Evolutionary conservation across 2,797 vertebrate genomes (phyloP).

Genomic region (Hoplostethus mediterraneus): DNA sequence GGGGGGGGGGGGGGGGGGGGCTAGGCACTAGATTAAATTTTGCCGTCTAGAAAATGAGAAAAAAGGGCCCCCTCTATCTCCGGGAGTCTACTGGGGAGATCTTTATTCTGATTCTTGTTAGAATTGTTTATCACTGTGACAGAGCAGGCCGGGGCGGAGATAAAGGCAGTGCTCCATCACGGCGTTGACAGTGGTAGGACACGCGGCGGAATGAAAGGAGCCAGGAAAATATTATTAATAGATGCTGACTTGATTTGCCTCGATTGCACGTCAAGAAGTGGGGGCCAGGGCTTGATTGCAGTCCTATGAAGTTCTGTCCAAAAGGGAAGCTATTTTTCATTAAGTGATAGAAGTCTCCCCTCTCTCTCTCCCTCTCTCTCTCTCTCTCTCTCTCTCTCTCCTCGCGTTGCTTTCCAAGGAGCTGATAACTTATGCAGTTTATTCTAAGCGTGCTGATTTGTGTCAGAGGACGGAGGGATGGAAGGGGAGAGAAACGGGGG

Average conservation of each 20-base stretch:
- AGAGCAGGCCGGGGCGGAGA: conserved; percentile 98
- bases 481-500: conserved; percentile 63
- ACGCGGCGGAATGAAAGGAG: conserved; percentile 98
- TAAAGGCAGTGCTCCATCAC: conserved; percentile 99
- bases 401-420: conserved; percentile 95
- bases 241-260: conserved; percentile 99
- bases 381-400: conserved; percentile 80
- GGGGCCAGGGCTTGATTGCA: conserved; percentile 95
- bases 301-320: conserved; percentile 99
- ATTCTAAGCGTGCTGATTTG: conserved; percentile 99
- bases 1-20: conserved; percentile 79
- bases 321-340: conserved; percentile 99
- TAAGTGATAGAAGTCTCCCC: conserved; percentile 98
- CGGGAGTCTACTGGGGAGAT: conserved; percentile 99
- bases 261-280: conserved; percentile 96
- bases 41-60: conserved; percentile 99
- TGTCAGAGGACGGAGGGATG: conserved; percentile 85
- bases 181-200: conserved; percentile 98
- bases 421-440: conserved; percentile 99
- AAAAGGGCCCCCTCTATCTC: conserved; percentile 94
- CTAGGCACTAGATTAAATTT: conserved; percentile 98
- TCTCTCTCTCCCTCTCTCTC: conserved; percentile 67
- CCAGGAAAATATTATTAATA: conserved; percentile 99
- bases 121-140: conserved; percentile 99
- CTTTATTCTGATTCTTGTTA: conserved; percentile 99